These are phyloP conservation scores for Axinella damicornis DNA, from an alignment of 37 sponge, comb jelly and placozoan species.

Conservation along the genomic window DNA sequence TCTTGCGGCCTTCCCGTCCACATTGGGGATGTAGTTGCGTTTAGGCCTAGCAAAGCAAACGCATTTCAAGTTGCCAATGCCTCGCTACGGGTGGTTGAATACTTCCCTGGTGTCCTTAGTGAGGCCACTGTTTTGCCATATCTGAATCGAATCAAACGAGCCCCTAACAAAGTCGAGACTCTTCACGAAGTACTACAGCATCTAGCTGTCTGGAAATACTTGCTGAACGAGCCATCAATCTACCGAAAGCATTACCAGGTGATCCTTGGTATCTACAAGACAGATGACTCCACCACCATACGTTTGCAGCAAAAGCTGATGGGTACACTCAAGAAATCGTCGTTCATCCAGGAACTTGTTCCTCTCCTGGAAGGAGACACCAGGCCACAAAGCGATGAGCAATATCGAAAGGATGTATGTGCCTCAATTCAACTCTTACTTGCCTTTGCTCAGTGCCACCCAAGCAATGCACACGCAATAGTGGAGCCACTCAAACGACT, in stretches of 20 bases:
- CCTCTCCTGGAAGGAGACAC: background rate
- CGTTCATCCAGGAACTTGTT: slow-evolving; percentile 6
- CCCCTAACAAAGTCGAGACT: background rate
- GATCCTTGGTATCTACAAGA: background rate
- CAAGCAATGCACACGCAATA: background rate
- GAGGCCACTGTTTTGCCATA: background rate
- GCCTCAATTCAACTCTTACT: background rate
- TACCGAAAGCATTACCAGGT: background rate
- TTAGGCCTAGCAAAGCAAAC: background rate
- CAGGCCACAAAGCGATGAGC: no score
- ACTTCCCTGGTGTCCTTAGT: background rate
- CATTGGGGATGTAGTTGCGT: slow-evolving; percentile 3
- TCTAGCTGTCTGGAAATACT: background rate
- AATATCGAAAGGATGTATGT: no score
- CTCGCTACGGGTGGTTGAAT: background rate
- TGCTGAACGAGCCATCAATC: background rate
- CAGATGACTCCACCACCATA: background rate
- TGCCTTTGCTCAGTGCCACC: background rate
- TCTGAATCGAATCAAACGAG: background rate
- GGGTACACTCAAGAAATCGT: background rate
- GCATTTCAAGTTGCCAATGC: background rate
- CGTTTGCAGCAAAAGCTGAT: background rate
- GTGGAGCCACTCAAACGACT: background rate
- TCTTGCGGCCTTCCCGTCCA: background rate
- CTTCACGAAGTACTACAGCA: background rate